Base-by-base conservation (phyloP, 2,888 invertebrate genomes). In the Dryococelus australis region DNA sequence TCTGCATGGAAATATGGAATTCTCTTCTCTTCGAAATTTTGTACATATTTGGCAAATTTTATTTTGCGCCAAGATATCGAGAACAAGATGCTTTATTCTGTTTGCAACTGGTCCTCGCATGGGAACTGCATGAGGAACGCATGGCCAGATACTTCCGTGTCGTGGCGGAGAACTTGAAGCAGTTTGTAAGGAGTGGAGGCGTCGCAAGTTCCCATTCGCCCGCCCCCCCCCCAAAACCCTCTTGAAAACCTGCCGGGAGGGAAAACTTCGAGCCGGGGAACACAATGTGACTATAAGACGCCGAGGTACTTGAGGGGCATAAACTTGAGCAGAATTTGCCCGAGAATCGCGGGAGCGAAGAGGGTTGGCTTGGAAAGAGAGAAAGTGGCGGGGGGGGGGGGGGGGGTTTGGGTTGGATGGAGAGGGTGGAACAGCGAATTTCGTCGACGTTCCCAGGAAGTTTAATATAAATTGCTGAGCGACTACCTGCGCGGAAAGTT, bases 221-320 rank as follows among this genome's bases (percentile, higher is more conserved):
- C 47, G 5, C 47, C 12, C 47, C 47, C 47, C 16, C 65, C n/a
- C 24, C 24, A 1, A n/a, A 65, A 65, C 20, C 65, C 65, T 65
- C 65, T 65, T 65, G 24, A 65, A 65, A 65, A 65, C 65, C 65
- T n/a, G 65, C 65, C n/a, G 20, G 65, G 65, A 20, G 65, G 65
- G 65, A n/a, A n/a, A n/a, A 65, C 20, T n/a, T 65, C n/a, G 1
- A 24, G 20, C 6, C 24, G 24, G 2, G 65, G 65, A 65, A 65
- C 65, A 65, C 65, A 65, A 65, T 65, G 65, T 65, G 65, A 65
- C 65, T 65, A 65, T 65, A 65, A 65, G 65, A 65, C 65, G n/a
- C 65, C 65, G n/a, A 65, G 65, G 65, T 65, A 65, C 65, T 65
- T 65, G 65, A 65, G 65, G 65, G 65, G 65, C n/a, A 65, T 65